These are phyloP conservation scores for Tanytarsus gracilentus DNA, from an alignment of 2,888 invertebrate species.

Conservation along the genomic window DNA sequence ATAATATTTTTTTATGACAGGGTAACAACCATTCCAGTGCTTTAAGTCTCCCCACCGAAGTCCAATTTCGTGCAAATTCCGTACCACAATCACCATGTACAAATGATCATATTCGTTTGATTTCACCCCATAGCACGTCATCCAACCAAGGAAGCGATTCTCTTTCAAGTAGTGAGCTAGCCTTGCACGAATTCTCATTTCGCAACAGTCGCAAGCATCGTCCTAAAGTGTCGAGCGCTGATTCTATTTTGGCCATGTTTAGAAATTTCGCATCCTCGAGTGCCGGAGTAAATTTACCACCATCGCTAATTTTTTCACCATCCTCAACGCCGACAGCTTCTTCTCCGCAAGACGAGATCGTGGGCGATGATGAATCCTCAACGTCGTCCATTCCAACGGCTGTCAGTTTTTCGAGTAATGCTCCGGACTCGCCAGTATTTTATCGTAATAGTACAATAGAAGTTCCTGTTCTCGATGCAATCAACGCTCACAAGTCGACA, in stretches of 20 bases:
- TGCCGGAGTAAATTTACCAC: slow-evolving; percentile 50
- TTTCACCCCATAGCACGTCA: slow-evolving; percentile 59
- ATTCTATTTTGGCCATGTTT: slow-evolving; percentile 71
- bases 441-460: slow-evolving; percentile 46
- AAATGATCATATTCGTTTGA: slow-evolving; percentile 50
- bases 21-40: slow-evolving; percentile 37
- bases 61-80: slow-evolving; percentile 43
- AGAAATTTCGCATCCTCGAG: slow-evolving; percentile 61
- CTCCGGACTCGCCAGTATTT: slow-evolving; percentile 55
- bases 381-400: slow-evolving; percentile 57
- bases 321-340: slow-evolving; percentile 66
- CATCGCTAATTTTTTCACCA: slow-evolving; percentile 55
- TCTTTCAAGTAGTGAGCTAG: slow-evolving; percentile 62
- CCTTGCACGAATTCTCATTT: slow-evolving; percentile 51
- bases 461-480: slow-evolving; percentile 57
- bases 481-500: slow-evolving; percentile 56
- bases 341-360: slow-evolving; percentile 63
- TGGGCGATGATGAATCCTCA: slow-evolving; percentile 61
- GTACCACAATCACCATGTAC: slow-evolving; percentile 56
- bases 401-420: slow-evolving; percentile 50
- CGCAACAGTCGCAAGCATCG: slow-evolving; percentile 40
- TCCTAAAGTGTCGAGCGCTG: slow-evolving; percentile 65
- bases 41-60: slow-evolving; percentile 38
- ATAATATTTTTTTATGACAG: slow-evolving; percentile 32
- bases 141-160: slow-evolving; percentile 71